A percentile compares a stretch with the other conserved stretches of the same genome.
phyloP scores from a whole-genome alignment of 2,888 invertebrate genomes.

The Therioaphis trifolii region DNA sequence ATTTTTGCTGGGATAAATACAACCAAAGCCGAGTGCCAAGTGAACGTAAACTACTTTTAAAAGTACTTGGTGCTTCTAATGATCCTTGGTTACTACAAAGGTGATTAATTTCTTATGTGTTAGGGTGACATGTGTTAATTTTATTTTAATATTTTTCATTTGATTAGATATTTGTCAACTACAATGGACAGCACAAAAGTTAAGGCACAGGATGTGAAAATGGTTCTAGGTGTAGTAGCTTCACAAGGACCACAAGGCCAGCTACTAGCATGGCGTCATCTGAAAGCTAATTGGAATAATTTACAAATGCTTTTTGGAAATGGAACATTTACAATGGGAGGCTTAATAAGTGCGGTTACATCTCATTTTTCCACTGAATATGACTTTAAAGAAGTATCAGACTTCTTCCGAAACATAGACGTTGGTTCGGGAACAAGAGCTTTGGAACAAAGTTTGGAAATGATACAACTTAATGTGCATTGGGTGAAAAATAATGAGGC shows the following conservation, averaged over 20 bases:
- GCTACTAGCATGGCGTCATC: slow-evolving; percentile 79
- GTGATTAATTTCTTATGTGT: slow-evolving; percentile 68
- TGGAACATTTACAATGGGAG: slow-evolving; percentile 75
- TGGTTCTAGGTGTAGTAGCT: slow-evolving; percentile 79
- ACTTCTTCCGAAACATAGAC: slow-evolving; percentile 72
- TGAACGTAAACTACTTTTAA: slow-evolving; percentile 78
- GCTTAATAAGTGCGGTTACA: slow-evolving; percentile 75
- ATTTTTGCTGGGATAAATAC: slow-evolving; percentile 80
- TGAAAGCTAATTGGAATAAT: slow-evolving; percentile 78
- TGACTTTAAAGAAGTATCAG: slow-evolving; percentile 79
- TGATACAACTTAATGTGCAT: slow-evolving; percentile 82
- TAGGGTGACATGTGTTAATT: neutral
- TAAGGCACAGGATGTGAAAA: slow-evolving; percentile 77
- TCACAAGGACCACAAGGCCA: slow-evolving; percentile 77
- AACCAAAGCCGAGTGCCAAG: slow-evolving; percentile 76
- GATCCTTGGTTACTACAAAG: slow-evolving; percentile 86
- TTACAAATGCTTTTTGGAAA: slow-evolving; percentile 76
- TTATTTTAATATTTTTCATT: neutral
- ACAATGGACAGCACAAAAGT: slow-evolving; percentile 79
- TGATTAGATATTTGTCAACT: slow-evolving; percentile 77
- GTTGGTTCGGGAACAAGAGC: slow-evolving; percentile 75
- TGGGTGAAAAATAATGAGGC: slow-evolving; percentile 78
- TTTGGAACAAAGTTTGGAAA: slow-evolving; percentile 81
- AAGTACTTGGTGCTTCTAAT: slow-evolving; percentile 77
- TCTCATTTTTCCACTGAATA: slow-evolving; percentile 79